Evolutionary conservation across 37 sponge, comb jelly and placozoan species (phyloP).

Genomic region (Axinella damicornis): DNA sequence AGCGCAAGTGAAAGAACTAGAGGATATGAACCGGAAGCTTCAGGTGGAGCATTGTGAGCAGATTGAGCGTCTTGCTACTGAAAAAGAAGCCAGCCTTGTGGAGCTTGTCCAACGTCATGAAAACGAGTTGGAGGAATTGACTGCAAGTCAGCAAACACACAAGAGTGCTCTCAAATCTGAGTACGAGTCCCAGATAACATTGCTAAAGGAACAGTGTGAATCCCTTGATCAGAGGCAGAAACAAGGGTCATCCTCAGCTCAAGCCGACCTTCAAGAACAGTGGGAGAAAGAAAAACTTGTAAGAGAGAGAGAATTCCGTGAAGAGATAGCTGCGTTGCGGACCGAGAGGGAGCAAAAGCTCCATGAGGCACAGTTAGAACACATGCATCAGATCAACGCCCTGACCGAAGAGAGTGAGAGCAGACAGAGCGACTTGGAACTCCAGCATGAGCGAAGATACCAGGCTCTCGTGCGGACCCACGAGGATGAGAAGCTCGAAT

Average conservation of each 20-base stretch:
- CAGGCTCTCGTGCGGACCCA: background rate
- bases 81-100: too few relatives aligned
- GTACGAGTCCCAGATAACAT: constrained; percentile 1
- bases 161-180: background rate
- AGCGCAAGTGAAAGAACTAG: too few relatives aligned
- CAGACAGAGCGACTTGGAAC: background rate
- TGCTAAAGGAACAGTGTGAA: background rate
- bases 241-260: background rate
- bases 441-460: background rate
- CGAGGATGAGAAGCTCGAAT: background rate
- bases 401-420: constrained; percentile 7
- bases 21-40: too few relatives aligned
- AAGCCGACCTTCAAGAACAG: background rate
- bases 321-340: background rate
- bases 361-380: constrained; percentile 3
- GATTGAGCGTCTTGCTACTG: too few relatives aligned
- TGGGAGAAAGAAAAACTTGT: background rate
- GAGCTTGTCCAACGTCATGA: background rate
- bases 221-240: background rate
- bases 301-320: background rate
- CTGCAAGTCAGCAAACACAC: background rate
- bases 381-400: background rate
- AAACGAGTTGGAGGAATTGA: background rate
- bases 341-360: background rate
- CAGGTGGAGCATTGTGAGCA: too few relatives aligned